A percentile compares a stretch with the other conserved stretches of the same genome.
Conservation (phyloP, 2,888 invertebrate species). For the Deilephila porcellus region DNA sequence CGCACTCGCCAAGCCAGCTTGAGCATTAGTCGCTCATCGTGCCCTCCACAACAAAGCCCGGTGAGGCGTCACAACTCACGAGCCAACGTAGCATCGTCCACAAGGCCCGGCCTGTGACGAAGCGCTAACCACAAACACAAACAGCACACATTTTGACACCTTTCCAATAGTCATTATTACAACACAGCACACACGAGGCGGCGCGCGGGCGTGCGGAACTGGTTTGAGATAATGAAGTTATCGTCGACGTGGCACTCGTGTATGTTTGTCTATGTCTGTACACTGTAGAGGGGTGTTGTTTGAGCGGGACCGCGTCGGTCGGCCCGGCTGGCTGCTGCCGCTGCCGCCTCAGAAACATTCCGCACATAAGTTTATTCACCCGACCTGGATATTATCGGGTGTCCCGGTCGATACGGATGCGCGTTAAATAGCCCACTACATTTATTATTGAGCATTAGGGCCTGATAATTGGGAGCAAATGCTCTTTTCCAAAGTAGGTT, state of each 20-base stretch:
- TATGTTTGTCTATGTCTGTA: neutral
- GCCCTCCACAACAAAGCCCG: neutral
- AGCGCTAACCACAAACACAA: conserved; percentile 51
- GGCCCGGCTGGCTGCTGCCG: neutral
- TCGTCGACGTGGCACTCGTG: conserved; percentile 30
- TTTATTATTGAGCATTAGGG: conserved; percentile 1
- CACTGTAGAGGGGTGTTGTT: neutral
- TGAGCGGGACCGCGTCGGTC: neutral
- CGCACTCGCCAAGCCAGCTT: neutral
- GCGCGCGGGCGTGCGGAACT: conserved; percentile 48
- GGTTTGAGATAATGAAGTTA: conserved; percentile 54
- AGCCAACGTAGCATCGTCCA: neutral
- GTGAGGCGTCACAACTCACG: neutral
- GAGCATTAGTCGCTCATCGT: neutral
- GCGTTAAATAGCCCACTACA: conserved; percentile 19
- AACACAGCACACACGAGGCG: conserved; percentile 35
- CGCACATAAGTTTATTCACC: conserved; percentile 30
- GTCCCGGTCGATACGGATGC: conserved; percentile 28
- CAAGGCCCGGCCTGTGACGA: conserved; percentile 29
- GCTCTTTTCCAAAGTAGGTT: neutral
- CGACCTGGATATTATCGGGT: conserved; percentile 28
- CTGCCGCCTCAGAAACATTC: conserved; percentile 12
- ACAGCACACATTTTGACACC: conserved; percentile 56
- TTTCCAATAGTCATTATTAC: conserved; percentile 51
- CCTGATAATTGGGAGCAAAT: neutral